Evolutionary conservation across 2,888 invertebrate genomes (phyloP).

Genomic region (Drepana falcataria): DNA sequence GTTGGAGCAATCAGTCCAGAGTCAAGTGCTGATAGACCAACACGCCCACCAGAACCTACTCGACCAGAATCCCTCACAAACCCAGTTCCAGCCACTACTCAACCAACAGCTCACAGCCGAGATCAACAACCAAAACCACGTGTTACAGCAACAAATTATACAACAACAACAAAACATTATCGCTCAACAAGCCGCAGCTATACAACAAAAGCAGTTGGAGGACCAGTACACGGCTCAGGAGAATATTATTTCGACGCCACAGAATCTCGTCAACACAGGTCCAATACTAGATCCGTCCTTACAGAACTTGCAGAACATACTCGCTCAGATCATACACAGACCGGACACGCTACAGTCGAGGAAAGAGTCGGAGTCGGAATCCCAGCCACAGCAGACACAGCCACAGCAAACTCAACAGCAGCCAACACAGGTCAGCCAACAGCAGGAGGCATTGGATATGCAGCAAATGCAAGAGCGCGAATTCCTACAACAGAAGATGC

Average conservation of each 20-base stretch:
- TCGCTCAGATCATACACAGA: constrained; percentile 68
- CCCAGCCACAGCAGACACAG: constrained; percentile 36
- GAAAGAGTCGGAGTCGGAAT: constrained; percentile 65
- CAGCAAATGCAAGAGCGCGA: constrained; percentile 32
- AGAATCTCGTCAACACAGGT: constrained; percentile 56
- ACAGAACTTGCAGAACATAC: constrained; percentile 68
- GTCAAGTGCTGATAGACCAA: constrained; percentile 54
- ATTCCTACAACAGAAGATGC: constrained; percentile 51
- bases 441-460: constrained; percentile 33
- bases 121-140: constrained; percentile 67
- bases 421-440: constrained; percentile 29
- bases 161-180: constrained; percentile 70
- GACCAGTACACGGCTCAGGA: constrained; percentile 60
- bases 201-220: constrained; percentile 69
- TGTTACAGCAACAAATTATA: constrained; percentile 75
- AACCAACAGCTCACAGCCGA: constrained; percentile 62
- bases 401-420: no score
- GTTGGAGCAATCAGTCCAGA: constrained; percentile 59
- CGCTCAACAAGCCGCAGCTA: constrained; percentile 67
- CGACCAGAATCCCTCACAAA: constrained; percentile 46
- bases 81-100: constrained; percentile 50
- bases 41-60: constrained; percentile 48
- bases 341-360: constrained; percentile 61
- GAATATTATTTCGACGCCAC: constrained; percentile 50
- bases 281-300: constrained; percentile 73